A percentile compares a stretch with the other conserved stretches of the same genome.
These are phyloP conservation scores for Perizoma affinitatum DNA, from an alignment of 2,888 invertebrate genomes.

Conservation along the genomic window DNA sequence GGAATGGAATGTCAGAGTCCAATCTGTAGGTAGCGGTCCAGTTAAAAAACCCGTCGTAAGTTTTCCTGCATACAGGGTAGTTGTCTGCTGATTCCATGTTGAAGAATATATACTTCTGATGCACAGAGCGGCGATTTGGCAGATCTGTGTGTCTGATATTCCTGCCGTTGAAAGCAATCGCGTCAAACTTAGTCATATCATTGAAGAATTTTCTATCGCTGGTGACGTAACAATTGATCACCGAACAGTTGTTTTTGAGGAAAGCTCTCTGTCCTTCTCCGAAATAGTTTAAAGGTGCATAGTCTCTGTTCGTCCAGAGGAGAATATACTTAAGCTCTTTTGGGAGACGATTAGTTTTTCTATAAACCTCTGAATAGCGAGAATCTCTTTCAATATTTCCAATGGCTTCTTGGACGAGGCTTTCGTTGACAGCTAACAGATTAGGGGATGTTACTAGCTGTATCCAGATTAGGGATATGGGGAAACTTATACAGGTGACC, in stretches of 20 bases:
- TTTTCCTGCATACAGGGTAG: constrained; percentile 58
- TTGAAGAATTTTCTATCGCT: constrained; percentile 52
- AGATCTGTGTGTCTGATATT: constrained; percentile 47
- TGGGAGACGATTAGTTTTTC: constrained; percentile 53
- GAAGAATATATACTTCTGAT: constrained; percentile 71
- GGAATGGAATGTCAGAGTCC: constrained; percentile 67
- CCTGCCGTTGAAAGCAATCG: constrained; percentile 69
- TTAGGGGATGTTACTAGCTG: constrained; percentile 45
- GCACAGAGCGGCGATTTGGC: constrained; percentile 53
- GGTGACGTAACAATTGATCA: constrained; percentile 67
- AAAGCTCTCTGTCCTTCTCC: constrained; percentile 62
- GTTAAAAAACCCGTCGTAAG: constrained; percentile 71
- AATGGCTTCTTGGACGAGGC: constrained; percentile 57
- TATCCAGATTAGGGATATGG: constrained; percentile 55
- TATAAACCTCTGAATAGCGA: constrained; percentile 63
- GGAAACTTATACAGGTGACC: constrained; percentile 53
- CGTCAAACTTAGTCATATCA: constrained; percentile 62
- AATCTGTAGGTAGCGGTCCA: constrained; percentile 74
- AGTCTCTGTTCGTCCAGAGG: constrained; percentile 61
- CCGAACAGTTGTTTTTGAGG: constrained; percentile 63
- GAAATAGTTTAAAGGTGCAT: constrained; percentile 60
- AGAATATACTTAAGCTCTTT: constrained; percentile 66
- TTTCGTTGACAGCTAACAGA: constrained; percentile 40
- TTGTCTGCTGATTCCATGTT: constrained; percentile 73
- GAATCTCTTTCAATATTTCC: constrained; percentile 60